These are phyloP conservation scores for Neoarius graeffei DNA, from an alignment of 2,113 vertebrate species.

Conservation along the genomic window DNA sequence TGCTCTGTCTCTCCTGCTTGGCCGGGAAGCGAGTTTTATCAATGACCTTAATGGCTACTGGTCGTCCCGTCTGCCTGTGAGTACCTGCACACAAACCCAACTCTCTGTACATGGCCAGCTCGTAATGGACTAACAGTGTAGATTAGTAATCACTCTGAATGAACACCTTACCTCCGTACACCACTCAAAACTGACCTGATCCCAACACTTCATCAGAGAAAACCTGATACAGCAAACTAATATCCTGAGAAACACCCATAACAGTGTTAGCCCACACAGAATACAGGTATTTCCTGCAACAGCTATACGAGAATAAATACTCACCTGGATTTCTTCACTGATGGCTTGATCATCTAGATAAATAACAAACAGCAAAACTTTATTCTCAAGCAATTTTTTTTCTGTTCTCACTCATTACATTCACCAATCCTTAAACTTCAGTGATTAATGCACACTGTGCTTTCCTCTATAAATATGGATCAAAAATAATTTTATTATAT, in stretches of 20 bases:
- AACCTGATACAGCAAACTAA: slow-evolving; percentile 82
- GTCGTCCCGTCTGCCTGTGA: too few species aligned
- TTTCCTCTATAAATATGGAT: too few species aligned
- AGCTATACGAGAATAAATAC: background rate
- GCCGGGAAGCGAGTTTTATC: too few species aligned
- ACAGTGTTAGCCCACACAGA: background rate
- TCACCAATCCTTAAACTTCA: background rate
- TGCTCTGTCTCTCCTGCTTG: too few species aligned
- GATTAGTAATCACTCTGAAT: background rate
- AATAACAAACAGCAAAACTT: background rate
- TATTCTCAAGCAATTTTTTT: background rate
- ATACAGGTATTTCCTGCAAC: background rate
- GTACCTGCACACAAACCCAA: too few species aligned
- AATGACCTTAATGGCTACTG: too few species aligned
- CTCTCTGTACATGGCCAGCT: too few species aligned
- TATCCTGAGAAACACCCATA: slow-evolving; percentile 71
- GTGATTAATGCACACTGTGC: too few species aligned
- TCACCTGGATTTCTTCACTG: slow-evolving; percentile 56
- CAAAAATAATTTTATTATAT: too few species aligned
- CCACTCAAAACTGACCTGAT: slow-evolving; percentile 87
- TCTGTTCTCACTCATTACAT: background rate
- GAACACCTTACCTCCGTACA: slow-evolving; percentile 75
- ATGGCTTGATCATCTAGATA: slow-evolving; percentile 50
- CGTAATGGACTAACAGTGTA: background rate
- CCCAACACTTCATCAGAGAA: slow-evolving; percentile 82